Evolutionary conservation across 1,140 invertebrate genomes (phyloP).

Genomic region (Euwallacea fornicatus): DNA sequence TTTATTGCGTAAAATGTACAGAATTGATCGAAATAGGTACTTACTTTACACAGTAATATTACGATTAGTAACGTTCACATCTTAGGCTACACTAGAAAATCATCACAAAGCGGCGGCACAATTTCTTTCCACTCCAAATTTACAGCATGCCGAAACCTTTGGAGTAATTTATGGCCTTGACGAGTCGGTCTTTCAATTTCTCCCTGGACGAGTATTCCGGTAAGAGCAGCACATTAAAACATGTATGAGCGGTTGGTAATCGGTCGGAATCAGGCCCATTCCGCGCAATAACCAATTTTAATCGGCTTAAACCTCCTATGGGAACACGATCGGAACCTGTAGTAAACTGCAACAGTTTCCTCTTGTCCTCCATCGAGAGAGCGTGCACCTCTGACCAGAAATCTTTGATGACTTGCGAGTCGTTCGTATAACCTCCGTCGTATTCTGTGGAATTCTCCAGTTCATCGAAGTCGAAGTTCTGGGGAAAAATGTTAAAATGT

Average conservation of each 20-base stretch:
- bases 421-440: constrained; percentile 84
- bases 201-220: constrained; percentile 86
- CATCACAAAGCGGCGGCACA: constrained; percentile 29
- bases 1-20: constrained; percentile 34
- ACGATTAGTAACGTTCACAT: constrained; percentile 33
- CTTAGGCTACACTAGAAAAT: constrained; percentile 28
- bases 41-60: constrained; percentile 35
- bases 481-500: not conserved
- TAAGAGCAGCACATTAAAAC: constrained; percentile 93
- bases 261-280: constrained; percentile 80
- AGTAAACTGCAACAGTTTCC: constrained; percentile 89
- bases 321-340: constrained; percentile 94
- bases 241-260: constrained; percentile 87
- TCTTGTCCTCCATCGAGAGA: constrained; percentile 79
- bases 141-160: constrained; percentile 86
- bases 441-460: constrained; percentile 90
- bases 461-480: constrained; percentile 57
- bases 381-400: constrained; percentile 97
- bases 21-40: constrained; percentile 17
- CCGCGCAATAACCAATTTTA: constrained; percentile 81
- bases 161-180: constrained; percentile 88
- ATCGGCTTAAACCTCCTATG: constrained; percentile 84
- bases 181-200: constrained; percentile 80
- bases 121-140: constrained; percentile 40
- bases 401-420: constrained; percentile 81